phyloP scores from a whole-genome alignment of 2,888 invertebrate genomes.

The Phalera bucephala region DNA sequence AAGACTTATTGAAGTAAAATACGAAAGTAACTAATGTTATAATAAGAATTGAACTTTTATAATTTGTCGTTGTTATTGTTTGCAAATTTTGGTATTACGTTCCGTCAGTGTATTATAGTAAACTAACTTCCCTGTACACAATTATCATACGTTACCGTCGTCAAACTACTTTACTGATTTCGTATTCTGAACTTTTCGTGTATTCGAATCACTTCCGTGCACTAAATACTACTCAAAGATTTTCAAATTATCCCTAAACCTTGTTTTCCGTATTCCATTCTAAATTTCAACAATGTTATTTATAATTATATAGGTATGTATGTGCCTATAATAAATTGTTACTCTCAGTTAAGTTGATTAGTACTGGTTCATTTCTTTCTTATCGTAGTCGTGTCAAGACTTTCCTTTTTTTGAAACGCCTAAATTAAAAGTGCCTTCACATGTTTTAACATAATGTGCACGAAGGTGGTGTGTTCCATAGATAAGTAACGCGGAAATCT shows the following conservation, averaged over 20 bases:
- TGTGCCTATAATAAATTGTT: no score
- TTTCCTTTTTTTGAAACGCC: slow-evolving; percentile 31
- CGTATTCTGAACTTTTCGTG: slow-evolving; percentile 7
- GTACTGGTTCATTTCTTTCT: no score
- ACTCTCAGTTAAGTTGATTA: no score
- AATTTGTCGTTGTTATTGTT: slow-evolving; percentile 50
- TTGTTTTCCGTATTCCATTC: background rate
- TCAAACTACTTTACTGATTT: slow-evolving; percentile 33
- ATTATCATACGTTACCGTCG: slow-evolving; percentile 22
- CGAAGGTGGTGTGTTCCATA: slow-evolving; percentile 23
- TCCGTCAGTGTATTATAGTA: slow-evolving; percentile 29
- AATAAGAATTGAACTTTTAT: slow-evolving; percentile 72
- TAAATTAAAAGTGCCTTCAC: slow-evolving; percentile 74
- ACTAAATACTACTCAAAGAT: slow-evolving; percentile 1
- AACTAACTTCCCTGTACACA: slow-evolving; percentile 24
- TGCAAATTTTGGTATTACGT: slow-evolving; percentile 31
- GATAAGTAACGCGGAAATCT: slow-evolving; percentile 14
- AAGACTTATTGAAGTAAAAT: slow-evolving; percentile 82
- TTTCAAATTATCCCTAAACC: background rate
- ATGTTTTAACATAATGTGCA: slow-evolving; percentile 51
- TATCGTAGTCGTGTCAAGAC: slow-evolving; percentile 3
- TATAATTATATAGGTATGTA: no score
- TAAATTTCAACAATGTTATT: no score
- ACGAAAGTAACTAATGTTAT: slow-evolving; percentile 80
- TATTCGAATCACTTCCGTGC: slow-evolving; percentile 21